Evolutionary conservation across 2,888 invertebrate genomes (phyloP), one percentile per base, ranked within the genome.

Genomic region (Trachelus troglodyta): DNA sequence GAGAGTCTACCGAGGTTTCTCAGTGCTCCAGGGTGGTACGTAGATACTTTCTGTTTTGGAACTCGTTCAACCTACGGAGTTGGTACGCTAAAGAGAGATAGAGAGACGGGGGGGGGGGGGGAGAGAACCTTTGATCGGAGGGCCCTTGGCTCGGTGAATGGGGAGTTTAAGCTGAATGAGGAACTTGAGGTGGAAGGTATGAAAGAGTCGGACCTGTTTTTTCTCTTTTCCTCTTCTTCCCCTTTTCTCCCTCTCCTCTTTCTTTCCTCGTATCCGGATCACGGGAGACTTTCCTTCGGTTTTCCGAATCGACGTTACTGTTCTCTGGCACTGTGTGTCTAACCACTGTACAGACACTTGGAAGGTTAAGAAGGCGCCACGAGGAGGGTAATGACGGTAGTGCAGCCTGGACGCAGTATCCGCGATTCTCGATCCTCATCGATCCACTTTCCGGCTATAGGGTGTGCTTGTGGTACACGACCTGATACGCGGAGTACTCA

Each of bases 131-230:
- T 83, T 83, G 81, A 83, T 83, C 83, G 81, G 80, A 81, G 79
- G 83, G 84, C 83, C 81, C 85, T 84, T 83, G 82, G 83, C 79
- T 81, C 80, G 80, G 81, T 83, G 84, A 84, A 84, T 85, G 84
- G 82, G 81, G 83, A 71, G 82, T 85, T 85, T 82, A 82, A 83
- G 85, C 81, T 85, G 81, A 85, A 84, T 84, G 82, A 80, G 71
- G 12, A 33, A 34, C 71, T 71, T 12, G 31, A 34, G 33, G 71
- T 31, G 34, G 71, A 71, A 34, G 34, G 71, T 71, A 34, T 34
- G 71, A 71, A 71, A 71, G 71, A 71, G 56, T 56, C 56, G 56
- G 56, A 56, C 56, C 56, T 56, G 56, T 56, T 56, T 56, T 56
- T 56, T 56, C 23, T 56, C 56, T 56, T 56, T 56, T 56, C 56